Conservation (phyloP, 2,888 invertebrate species). For the Chrysodeixis includens region DNA sequence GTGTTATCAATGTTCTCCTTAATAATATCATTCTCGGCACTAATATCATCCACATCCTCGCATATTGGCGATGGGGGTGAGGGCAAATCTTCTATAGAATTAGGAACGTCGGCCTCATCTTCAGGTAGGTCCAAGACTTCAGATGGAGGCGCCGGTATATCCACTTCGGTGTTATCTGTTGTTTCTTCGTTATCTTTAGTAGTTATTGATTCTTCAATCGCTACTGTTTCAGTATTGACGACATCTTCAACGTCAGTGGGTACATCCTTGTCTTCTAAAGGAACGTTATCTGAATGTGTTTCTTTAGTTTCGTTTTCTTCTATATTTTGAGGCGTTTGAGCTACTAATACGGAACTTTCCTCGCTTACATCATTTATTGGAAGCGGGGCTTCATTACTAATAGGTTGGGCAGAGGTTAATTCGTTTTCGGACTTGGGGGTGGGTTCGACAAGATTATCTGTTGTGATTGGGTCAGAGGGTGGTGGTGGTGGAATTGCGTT, state of each 20-base stretch:
- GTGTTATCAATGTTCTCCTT: constrained; percentile 54
- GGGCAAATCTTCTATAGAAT: constrained; percentile 64
- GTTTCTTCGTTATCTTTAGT: constrained; percentile 24
- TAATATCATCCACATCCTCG: constrained; percentile 53
- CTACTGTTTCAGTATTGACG: constrained; percentile 22
- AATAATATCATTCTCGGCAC: constrained; percentile 34
- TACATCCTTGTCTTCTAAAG: constrained; percentile 19
- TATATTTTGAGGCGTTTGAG: constrained; percentile 36
- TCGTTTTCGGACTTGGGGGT: constrained; percentile 53
- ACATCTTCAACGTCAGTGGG: constrained; percentile 29
- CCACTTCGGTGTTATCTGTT: constrained; percentile 28
- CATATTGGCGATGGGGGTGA: constrained; percentile 68
- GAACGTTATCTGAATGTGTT: constrained; percentile 14
- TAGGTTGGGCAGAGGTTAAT: constrained; percentile 51
- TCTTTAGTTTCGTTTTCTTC: constrained; percentile 31
- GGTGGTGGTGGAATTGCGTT: constrained; percentile 73
- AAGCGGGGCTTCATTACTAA: constrained; percentile 59
- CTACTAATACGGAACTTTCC: constrained; percentile 36
- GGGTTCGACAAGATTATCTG: constrained; percentile 62
- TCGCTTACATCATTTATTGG: constrained; percentile 60
- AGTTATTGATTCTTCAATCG: constrained; percentile 22
- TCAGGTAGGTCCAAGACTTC: constrained; percentile 33
- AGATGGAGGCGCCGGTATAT: constrained; percentile 37
- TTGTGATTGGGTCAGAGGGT: constrained; percentile 68
- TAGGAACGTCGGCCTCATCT: constrained; percentile 50